Evolutionary conservation across 2,797 vertebrate species (phyloP), one percentile per base, ranked within the genome.

Genomic region (Sebastes matsubarae): DNA sequence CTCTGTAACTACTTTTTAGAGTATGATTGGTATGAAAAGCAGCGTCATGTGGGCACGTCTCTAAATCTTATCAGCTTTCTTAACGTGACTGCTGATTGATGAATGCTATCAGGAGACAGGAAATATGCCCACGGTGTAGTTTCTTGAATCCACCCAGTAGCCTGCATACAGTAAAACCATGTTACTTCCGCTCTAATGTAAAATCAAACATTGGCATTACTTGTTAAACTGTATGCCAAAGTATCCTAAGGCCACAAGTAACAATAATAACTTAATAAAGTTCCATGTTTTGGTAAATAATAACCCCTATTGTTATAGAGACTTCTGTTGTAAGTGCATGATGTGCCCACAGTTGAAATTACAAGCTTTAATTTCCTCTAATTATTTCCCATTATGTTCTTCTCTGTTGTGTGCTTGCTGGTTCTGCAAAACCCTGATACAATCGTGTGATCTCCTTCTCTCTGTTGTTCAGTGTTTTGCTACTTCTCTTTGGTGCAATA

Each of bases 11-110:
- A 27, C 25, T 64, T 32, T 32, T 59, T 25, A 16, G 22, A 84
- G 60, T 82, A 85, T 91, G 89, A 34, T 3, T 71, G 87, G 85
- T 71, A 82, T 93, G 83, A 82, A 61, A 81, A 59, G 52, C 27
- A 68, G 66, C 2, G 2, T 75, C 83, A 86, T 75, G 77, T 85
- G 74, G 84, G 20, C 22, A 46, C 14, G 1, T 9, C 25, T 55
- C 18, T 42, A 66, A 76, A 88, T 67, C 52, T 82, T 87, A 89
- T 92, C 87, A 69, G 74, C 24, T 36, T 46, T 68, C 32, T 54
- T 18, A 25, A 20, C 4, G 0, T 59, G 42, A 63, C 10, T 4
- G n/a, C 10, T 52, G 32, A 34, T 68, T 80, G 67, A 83, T 64
- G 13, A 64, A 36, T 46, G 30, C 27, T 46, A 84, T 83, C 55